Base-by-base conservation (phyloP, 2,888 invertebrate species). In the Drosophila limbata region DNA sequence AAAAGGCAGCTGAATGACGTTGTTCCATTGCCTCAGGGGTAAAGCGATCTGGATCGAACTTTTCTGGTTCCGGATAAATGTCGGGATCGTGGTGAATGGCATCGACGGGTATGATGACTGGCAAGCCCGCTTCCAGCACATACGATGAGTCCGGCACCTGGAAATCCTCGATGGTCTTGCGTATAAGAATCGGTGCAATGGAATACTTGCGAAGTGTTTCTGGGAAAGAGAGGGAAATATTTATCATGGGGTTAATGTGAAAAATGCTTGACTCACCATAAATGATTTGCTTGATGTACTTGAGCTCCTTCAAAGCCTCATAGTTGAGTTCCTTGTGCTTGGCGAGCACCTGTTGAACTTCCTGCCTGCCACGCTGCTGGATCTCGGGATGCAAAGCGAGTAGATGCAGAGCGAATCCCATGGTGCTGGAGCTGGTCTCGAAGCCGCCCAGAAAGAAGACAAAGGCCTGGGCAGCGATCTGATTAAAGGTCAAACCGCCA, bases 371-470 rank as follows among this genome's bases (percentile, higher is more conserved):
- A 0, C 81, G 84, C 2, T 50, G 79, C 77, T 70, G 91, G 60
- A 91, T 76, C n/a, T 89, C 84, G 2, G 81, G 82, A 73, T 91
- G 84, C 15, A 85, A 1, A 0, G 91, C 90, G 28, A 92, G 65
- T 21, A 90, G 81, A 33, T 89, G 90, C 3, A 92, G 44, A 0
- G 88, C 82, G 76, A 93, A 94, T 19, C 93, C 92, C 85, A 94
- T 91, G 0, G 93, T 93, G 4, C 93, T 92, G 1, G 93, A 92
- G 15, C 94, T 94, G 0, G 94, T 94, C 85, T 94, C 94, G 50
- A 93, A 94, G 3, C 94, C 94, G 15, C 94, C 94, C 21, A 92
- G 69, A 61, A 94, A 94, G 79, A 95, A 94, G 2, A 94, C 90
- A 37, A 94, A 92, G 8, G 94, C 93, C 69, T 95, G 94, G 0